Evolutionary conservation across 2,797 vertebrate species (phyloP), one percentile per base, ranked within the genome.

Genomic region (Leucoraja ocellata): DNA sequence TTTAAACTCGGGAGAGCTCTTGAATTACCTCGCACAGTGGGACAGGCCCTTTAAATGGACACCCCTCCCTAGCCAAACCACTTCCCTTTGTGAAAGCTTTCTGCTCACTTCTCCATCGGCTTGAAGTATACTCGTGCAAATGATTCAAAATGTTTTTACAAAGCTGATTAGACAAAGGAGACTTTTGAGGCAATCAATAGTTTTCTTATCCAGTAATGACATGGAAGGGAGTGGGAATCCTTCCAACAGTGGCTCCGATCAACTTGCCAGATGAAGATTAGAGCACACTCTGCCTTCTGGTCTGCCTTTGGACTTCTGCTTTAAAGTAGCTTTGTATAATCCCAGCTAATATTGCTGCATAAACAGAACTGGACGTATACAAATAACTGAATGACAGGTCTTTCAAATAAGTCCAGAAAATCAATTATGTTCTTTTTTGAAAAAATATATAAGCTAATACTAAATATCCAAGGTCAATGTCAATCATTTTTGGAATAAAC

Each of bases 401-500:
- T 78, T n/a, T 28, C n/a, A 46, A 63, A n/a, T 63, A 86, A 32
- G 83, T 32, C 58, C 9, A 28, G 58, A 8, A 86, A 86, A 5
- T 32, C 61, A 86, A 18, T 65, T 86, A 18, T 14, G 18, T n/a
- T 65, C 8, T 61, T 63, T 63, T 16, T 7, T 32, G 39, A 46
- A 46, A 46, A 86, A 86, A 54, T n/a, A 58, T 4, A 25, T 28
- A 8, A 92, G 23, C 32, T 73, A 74, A 73, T 36, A 54, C 23
- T 14, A 46, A 14, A 36, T 23, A 76, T 92, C 46, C 25, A 11
- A 74, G 25, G 6, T 28, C 90, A 46, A 11, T 5, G 25, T 28
- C 32, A 92, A 46, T 92, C 68, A 92, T 54, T 92, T 90, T 92
- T 54, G 13, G 90, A 92, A 74, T 74, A 68, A 92, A 92, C 4